A percentile compares a stretch with the other conserved stretches of the same genome.
Conservation (phyloP, 2,888 invertebrate genomes). For the Drosophila picticornis region DNA sequence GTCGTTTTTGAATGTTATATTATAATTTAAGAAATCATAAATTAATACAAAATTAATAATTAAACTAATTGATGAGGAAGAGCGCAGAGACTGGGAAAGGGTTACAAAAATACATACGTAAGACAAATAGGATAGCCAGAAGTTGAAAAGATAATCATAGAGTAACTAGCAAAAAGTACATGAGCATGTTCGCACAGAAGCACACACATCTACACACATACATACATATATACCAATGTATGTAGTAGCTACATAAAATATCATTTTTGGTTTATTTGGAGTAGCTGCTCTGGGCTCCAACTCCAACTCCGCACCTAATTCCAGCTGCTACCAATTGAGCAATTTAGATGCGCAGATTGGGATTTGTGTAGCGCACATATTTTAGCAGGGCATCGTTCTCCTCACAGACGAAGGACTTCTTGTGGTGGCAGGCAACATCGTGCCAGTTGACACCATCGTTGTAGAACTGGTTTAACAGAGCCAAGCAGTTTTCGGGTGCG, state of each 20-base stretch:
- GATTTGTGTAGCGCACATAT: slow-evolving; percentile 93
- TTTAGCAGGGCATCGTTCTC: slow-evolving; percentile 94
- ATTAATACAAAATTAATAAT: slow-evolving; percentile 83
- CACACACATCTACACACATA: slow-evolving; percentile 23
- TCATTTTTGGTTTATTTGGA: slow-evolving; percentile 83
- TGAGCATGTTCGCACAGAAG: slow-evolving; percentile 33
- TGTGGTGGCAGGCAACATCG: slow-evolving; percentile 95
- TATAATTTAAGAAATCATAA: slow-evolving; percentile 81
- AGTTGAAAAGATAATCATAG: slow-evolving; percentile 31
- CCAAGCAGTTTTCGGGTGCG: slow-evolving; percentile 94
- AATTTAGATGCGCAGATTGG: slow-evolving; percentile 89
- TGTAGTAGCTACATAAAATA: slow-evolving; percentile 60
- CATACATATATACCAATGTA: background rate
- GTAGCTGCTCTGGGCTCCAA: slow-evolving; percentile 51
- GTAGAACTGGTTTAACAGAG: slow-evolving; percentile 95
- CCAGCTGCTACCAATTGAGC: slow-evolving; percentile 17
- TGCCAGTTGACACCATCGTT: slow-evolving; percentile 97
- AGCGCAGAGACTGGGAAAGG: slow-evolving; percentile 47
- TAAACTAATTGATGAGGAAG: slow-evolving; percentile 78
- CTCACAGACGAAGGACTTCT: slow-evolving; percentile 95
- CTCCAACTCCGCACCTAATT: slow-evolving; percentile 27
- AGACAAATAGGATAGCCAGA: slow-evolving; percentile 51
- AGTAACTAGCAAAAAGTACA: slow-evolving; percentile 34
- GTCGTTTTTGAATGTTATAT: slow-evolving; percentile 73
- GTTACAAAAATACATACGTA: slow-evolving; percentile 57